Base-by-base conservation (phyloP, 2,888 invertebrate genomes). In the Athalia cordata region DNA sequence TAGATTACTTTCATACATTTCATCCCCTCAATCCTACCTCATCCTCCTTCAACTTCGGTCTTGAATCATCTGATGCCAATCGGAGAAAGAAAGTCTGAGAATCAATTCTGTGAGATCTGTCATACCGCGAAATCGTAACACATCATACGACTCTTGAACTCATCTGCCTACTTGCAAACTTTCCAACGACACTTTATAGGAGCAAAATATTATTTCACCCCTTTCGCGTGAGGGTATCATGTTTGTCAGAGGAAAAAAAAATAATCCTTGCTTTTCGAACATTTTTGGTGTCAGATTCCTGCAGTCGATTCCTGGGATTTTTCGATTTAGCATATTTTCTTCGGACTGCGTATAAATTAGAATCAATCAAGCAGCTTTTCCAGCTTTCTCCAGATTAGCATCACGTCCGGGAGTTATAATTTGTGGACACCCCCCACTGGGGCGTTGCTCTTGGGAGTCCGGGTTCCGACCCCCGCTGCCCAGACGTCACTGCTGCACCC, bases 311-410 rank as follows among this genome's bases (percentile, higher is more conserved):
- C 72, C 62, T 74, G 72, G 78, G 74, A 82, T 81, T 81, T 79
- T 79, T 64, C 74, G 61, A 81, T 72, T 72, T 72, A 72, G 72
- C 72, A 72, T 75, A 75, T 64, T 61, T 50, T 81, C 76, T 64
- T 61, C 61, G 66, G 77, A 59, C 64, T 67, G 76, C 77, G 80
- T 85, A 85, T 85, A 85, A 86, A 87, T 86, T 85, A 87, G 83
- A 86, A 87, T 87, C 85, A 85, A 87, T 87, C 87, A 85, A 82
- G 82, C 81, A 81, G 84, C 84, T 88, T 89, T 89, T 88, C 88
- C 87, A 84, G 88, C 88, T 89, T 89, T 89, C 89, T 86, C 87
- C 84, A 88, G 89, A 89, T 89, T 89, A 89, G 86, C 88, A 89
- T 89, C 89, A 84, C 85, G 88, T 88, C 87, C 85, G 83, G 85